phyloP scores from a whole-genome alignment of 1,140 invertebrate species.

The Hyles euphorbiae region DNA sequence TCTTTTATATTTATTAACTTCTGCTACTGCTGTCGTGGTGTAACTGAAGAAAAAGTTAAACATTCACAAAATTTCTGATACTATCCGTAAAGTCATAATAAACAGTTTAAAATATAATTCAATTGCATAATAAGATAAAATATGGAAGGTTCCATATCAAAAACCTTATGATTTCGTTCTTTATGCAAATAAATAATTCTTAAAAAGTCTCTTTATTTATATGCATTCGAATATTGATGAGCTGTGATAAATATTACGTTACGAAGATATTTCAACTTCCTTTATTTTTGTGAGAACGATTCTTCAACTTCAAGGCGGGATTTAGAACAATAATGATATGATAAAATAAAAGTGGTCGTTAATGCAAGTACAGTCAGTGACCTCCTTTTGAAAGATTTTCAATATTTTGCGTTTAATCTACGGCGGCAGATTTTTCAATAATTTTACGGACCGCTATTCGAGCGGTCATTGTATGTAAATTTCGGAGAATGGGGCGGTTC shows the following conservation, averaged over 20 bases:
- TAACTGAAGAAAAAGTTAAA: no score
- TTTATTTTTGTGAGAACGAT: background rate
- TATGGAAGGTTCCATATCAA: no score
- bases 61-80: no score
- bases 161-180: no score
- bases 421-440: constrained; percentile 12
- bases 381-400: constrained; percentile 14
- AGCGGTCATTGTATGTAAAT: constrained; percentile 34
- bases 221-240: no score
- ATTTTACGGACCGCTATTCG: constrained; percentile 22
- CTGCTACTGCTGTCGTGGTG: no score
- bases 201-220: no score
- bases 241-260: background rate
- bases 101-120: no score
- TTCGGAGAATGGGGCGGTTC: constrained; percentile 7
- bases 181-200: no score
- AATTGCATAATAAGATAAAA: no score
- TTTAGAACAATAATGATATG: constrained; percentile 11
- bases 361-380: constrained; percentile 18
- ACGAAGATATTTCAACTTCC: background rate
- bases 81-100: no score
- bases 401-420: constrained; percentile 12
- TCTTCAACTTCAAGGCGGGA: constrained; percentile 6
- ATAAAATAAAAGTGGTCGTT: constrained; percentile 12
- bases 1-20: no score